These are phyloP conservation scores for Seladonia tumulorum DNA, from an alignment of 2,888 invertebrate genomes.

Conservation along the genomic window DNA sequence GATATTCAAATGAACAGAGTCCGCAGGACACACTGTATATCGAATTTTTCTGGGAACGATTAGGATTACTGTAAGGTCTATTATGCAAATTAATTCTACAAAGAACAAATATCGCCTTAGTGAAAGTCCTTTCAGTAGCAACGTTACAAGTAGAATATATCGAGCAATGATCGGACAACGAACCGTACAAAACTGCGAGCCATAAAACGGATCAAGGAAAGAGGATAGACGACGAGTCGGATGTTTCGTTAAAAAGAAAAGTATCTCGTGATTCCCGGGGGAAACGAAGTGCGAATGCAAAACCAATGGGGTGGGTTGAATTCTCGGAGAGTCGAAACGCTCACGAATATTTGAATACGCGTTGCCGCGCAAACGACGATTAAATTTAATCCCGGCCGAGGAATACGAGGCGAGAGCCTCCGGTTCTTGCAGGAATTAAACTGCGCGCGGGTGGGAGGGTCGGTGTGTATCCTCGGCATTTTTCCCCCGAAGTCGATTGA, in stretches of 20 bases:
- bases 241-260: not conserved
- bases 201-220: not conserved
- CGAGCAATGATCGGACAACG: not conserved
- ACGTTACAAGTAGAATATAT: not conserved
- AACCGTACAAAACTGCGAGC: not conserved
- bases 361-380: constrained; percentile 36
- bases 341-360: constrained; percentile 11
- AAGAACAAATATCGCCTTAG: not conserved
- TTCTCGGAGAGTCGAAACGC: not conserved
- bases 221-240: not conserved
- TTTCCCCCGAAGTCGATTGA: constrained; percentile 45
- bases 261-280: not conserved
- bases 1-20: no score
- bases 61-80: no score
- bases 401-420: constrained; percentile 14
- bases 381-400: constrained; percentile 44
- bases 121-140: not conserved
- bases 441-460: not conserved
- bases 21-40: no score
- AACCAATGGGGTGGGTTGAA: not conserved
- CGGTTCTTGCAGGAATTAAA: constrained; percentile 44
- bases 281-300: not conserved
- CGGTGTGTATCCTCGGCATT: constrained; percentile 24
- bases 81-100: not conserved
- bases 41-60: not conserved